Conservation (phyloP, 2,113 vertebrate species). For the Gallinago paraguaiae region DNA sequence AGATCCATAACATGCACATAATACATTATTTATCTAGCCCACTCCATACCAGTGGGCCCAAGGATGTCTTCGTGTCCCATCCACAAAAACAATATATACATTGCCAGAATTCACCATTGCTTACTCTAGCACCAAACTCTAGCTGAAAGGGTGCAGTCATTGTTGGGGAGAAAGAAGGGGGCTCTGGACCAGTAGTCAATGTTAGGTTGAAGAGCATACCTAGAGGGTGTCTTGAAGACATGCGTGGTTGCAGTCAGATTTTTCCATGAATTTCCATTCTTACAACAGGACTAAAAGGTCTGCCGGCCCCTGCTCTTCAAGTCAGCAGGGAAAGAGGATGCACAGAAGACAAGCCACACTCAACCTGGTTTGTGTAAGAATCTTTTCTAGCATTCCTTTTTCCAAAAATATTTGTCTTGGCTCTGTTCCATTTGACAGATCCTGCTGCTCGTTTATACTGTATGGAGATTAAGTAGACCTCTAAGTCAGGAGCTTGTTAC, state of each 20-base stretch:
- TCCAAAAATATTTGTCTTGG: not conserved
- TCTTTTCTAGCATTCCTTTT: not conserved
- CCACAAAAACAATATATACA: not conserved
- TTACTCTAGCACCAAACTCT: not conserved
- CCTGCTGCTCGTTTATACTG: not conserved
- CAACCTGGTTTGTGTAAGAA: not conserved
- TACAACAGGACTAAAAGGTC: not conserved
- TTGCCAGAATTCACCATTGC: not conserved
- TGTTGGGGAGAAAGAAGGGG: fast-evolving
- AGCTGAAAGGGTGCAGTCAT: not conserved
- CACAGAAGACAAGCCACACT: not conserved
- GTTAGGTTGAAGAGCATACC: not conserved
- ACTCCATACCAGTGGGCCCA: not conserved
- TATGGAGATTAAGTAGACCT: not conserved
- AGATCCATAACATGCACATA: not conserved
- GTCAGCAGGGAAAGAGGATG: not conserved
- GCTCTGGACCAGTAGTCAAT: not conserved
- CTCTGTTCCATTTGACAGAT: not conserved
- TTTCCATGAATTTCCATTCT: not conserved
- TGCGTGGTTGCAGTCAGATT: not conserved
- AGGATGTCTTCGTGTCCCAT: not conserved
- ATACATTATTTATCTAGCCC: not conserved
- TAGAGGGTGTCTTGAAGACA: not conserved
- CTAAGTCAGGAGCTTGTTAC: not conserved
- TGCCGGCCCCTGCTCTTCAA: not conserved